Percentiles rank a stretch among this genome's conserved stretches.
phyloP scores from a whole-genome alignment of 2,113 vertebrate genomes.

The Harpagus bidentatus region DNA sequence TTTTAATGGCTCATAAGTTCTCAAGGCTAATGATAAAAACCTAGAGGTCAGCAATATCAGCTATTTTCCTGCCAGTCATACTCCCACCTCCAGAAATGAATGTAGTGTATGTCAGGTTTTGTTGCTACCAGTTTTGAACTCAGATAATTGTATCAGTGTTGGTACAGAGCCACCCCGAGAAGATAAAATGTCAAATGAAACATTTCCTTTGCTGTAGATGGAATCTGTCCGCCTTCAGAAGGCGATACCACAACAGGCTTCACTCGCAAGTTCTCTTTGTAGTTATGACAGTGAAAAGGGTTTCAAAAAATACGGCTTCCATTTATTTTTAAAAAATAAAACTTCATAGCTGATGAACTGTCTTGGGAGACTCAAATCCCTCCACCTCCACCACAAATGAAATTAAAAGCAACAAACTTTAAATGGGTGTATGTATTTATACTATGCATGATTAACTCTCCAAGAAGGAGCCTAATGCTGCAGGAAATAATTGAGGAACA shows the following conservation, averaged over 20 bases:
- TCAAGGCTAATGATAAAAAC: slow-evolving; percentile 6
- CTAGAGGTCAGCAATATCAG: not conserved
- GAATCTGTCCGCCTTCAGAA: not conserved
- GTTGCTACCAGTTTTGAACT: not conserved
- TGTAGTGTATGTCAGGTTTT: not conserved
- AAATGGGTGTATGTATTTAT: not conserved
- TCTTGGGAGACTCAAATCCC: not conserved
- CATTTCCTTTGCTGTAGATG: not conserved
- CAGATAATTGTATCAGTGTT: not conserved
- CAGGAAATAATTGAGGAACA: not conserved
- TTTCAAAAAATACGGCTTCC: not conserved
- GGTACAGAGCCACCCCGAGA: not conserved
- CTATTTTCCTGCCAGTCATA: slow-evolving; percentile 29
- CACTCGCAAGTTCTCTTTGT: not conserved
- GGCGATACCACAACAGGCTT: not conserved
- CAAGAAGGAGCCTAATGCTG: not conserved
- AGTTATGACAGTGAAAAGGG: not conserved
- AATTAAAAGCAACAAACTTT: not conserved
- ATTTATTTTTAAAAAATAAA: not conserved
- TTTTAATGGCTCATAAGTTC: not conserved
- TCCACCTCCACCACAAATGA: not conserved
- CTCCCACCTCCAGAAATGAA: slow-evolving; percentile 7
- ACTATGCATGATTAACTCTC: not conserved
- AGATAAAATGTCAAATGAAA: slow-evolving; percentile 16
- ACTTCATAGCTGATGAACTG: not conserved